Base-by-base conservation (phyloP, 2,888 invertebrate species). In the Subacronicta megacephala region DNA sequence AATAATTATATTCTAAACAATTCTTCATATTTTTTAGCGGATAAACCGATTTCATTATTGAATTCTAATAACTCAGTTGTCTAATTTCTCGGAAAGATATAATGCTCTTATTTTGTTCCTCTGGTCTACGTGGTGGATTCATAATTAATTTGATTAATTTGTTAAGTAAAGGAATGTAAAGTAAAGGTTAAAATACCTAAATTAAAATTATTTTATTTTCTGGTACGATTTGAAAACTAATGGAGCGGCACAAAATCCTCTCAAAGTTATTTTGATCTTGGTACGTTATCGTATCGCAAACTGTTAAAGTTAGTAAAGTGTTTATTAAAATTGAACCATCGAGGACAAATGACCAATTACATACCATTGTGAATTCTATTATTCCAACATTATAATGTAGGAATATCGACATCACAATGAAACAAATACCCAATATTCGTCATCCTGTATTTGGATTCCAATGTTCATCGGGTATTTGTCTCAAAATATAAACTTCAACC, bases 351-450 rank as follows among this genome's bases (percentile, higher is more conserved):
- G 15, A 54, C 37, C 13, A 63, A 46, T 35, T 50, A 44, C 23
- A 42, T 13, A 29, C 7, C 12, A 31, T 23, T 29, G 20, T 23
- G 46, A 49, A 62, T 45, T 31, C 33, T 52, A 57, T 68, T 26
- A 51, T 46, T 54, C 46, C 31, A 50, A 35, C n/a, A 9, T 43
- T 47, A 44, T 12, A 10, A 35, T 38, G 37, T 49, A 33, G 43
- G 46, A 50, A 66, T 66, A 54, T 49, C 31, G 18, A 31, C 9
- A 43, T 38, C 18, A 38, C 47, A 56, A 62, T 67, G 37, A 52
- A 57, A 68, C 57, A 62, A 69, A 57, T 49, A 42, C 17, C 37
- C 47, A 47, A 57, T 62, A 38, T 69, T 45, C 47, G 51, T 52
- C 38, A 68, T 49, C 41, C 26, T 26, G 15, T 42, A 38, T 57